Evolutionary conservation across 2,797 vertebrate genomes (phyloP), one percentile per base, ranked within the genome.

Genomic region (Takifugu ocellatus): DNA sequence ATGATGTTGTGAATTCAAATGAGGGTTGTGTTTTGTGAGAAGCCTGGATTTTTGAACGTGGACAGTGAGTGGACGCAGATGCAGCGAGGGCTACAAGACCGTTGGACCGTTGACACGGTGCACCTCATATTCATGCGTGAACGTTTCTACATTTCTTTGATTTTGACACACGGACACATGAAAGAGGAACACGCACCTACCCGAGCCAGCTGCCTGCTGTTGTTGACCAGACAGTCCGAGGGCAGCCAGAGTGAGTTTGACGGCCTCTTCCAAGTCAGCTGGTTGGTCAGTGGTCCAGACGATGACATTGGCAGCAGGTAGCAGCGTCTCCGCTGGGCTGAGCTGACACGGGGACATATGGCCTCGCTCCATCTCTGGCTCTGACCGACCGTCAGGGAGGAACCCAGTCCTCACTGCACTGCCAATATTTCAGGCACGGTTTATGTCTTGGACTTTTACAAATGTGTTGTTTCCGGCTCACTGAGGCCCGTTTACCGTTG

Each of bases 251-350:
- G 49, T 73, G 83, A 66, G 72, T 58, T 58, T 74, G 75, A 75
- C 74, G 25, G 55, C 63, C 56, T 75, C 67, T 15, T 66, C 62
- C 66, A 68, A 73, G 68, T 78, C 68, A 62, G 17, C 51, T 26
- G 49, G 66, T 62, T 63, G 59, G 72, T 72, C 66, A 60, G 59
- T 61, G 77, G 82, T 82, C 75, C 75, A 68, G 78, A 64, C 78
- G 75, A 80, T 86, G 77, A 77, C 72, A 68, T 55, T 66, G 70
- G 53, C 80, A 78, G 79, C 70, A 74, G 83, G 81, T 67, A 75
- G 49, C 66, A 39, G 53, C 36, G 15, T 61, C 62, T 49, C 61
- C 63, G 45, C 48, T 50, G 61, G 51, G 66, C 53, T 56, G 60
- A 55, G 44, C 68, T 70, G 79, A 81, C 74, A 74, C 65, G 65